Base-by-base conservation (phyloP, 2,797 vertebrate genomes). In the Hirundo rustica region DNA sequence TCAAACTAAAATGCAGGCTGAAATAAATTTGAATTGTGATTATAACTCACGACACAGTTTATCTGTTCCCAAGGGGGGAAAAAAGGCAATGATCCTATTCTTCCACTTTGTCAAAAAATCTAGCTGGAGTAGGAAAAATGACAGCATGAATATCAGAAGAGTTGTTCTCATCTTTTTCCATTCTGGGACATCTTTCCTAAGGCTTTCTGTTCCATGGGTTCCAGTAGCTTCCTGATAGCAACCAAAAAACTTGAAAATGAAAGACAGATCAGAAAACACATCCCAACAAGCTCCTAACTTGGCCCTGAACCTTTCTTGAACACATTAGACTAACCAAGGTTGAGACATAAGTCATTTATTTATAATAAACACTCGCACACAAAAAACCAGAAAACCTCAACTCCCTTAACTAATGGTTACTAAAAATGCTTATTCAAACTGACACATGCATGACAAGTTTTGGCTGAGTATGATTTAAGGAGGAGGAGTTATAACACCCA, bases 351-450 rank as follows among this genome's bases (percentile, higher is more conserved):
- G 60, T 75, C 0, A 91, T 89, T 85, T 94, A 57, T 81, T 93
- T 89, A 89, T 81, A 91, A 88, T 75, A 83, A 83, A 88, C 84
- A 93, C 74, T 81, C 72, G 38, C 36, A 74, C 16, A 44, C n/a
- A 92, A 92, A 84, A 30, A 84, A 55, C 36, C 3, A 89, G 83
- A 82, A 67, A 88, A 79, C 44, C 44, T 94, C 88, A 95, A 93
- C 79, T 96, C 45, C 54, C 76, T 79, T 92, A 95, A 94, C 88
- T 94, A 95, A 93, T 79, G 73, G 82, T 94, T 96, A 80, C 88
- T 92, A 95, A 96, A 96, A 96, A 93, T 93, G 89, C 91, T 96
- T 95, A 96, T 96, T 94, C 88, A 91, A 95, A 91, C 36, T 78
- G 92, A 93, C 87, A 95, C 60, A 95, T 83, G 93, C 88, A 78